A percentile compares a stretch with the other conserved stretches of the same genome.
Conservation (phyloP, 2,888 invertebrate species). For the Eledone cirrhosa region DNA sequence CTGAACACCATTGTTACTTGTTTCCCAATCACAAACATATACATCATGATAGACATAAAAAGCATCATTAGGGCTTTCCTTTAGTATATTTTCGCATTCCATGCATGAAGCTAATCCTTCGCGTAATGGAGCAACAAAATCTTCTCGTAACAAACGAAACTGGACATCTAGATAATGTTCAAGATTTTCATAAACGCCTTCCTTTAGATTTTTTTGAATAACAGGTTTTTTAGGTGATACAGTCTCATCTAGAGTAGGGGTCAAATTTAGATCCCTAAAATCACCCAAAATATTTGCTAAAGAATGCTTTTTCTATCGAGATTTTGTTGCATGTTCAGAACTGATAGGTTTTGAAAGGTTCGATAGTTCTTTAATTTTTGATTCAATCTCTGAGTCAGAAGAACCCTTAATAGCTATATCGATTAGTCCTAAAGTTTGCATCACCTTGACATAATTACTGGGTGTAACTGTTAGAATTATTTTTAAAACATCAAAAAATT, state of each 20-base stretch:
- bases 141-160: constrained; percentile 81
- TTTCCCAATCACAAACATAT: constrained; percentile 47
- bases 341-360: neutral
- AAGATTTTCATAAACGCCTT: constrained; percentile 74
- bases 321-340: neutral
- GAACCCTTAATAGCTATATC: neutral
- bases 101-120: constrained; percentile 68
- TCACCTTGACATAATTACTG: neutral
- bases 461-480: neutral
- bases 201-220: constrained; percentile 72
- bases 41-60: constrained; percentile 56
- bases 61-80: constrained; percentile 36
- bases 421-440: neutral
- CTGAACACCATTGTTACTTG: constrained; percentile 47
- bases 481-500: neutral
- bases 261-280: constrained; percentile 62
- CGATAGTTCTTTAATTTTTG: neutral
- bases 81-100: neutral
- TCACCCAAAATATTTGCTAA: constrained; percentile 66
- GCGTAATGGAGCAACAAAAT: constrained; percentile 79
- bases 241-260: constrained; percentile 64
- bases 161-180: constrained; percentile 81
- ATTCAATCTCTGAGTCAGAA: neutral
- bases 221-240: constrained; percentile 63
- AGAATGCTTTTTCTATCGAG: neutral